phyloP scores from a whole-genome alignment of 2,888 invertebrate species.

The Agrilus biguttatus region DNA sequence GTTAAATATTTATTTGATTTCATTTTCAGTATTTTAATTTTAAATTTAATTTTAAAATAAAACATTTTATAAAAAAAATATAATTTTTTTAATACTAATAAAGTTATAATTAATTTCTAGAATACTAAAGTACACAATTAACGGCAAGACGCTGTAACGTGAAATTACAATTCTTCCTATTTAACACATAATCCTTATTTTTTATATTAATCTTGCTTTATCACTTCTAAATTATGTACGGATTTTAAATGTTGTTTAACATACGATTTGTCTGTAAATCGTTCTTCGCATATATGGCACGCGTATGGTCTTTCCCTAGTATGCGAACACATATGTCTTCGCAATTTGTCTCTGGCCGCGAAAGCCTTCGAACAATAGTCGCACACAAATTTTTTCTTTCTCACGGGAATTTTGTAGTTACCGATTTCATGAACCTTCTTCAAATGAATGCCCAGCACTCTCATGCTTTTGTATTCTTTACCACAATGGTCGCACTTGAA shows the following conservation, averaged over 20 bases:
- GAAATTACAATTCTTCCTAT: no score
- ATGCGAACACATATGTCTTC: constrained; percentile 19
- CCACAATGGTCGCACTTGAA: constrained; percentile 32
- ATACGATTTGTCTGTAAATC: constrained; percentile 20
- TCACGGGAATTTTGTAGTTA: constrained; percentile 21
- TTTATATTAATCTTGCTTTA: no score
- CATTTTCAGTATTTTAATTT: no score
- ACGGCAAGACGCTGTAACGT: no score
- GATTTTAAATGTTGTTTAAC: constrained; percentile 18
- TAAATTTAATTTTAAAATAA: no score
- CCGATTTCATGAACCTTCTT: constrained; percentile 31
- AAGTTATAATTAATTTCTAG: no score
- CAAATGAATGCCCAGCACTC: constrained; percentile 34
- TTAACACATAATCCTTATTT: no score
- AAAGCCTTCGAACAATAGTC: constrained; percentile 27
- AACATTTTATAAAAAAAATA: no score
- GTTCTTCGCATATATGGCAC: constrained; percentile 17
- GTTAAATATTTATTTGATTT: no score
- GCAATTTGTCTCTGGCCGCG: constrained; percentile 18
- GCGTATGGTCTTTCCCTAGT: constrained; percentile 18
- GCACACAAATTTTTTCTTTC: constrained; percentile 25
- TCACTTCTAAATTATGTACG: constrained; percentile 11
- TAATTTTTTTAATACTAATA: no score
- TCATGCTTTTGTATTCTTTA: constrained; percentile 33
- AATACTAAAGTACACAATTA: no score